These are phyloP conservation scores for Heliocidaris tuberculata DNA, from an alignment of 35 echinoderm and acorn worm species.

Conservation along the genomic window DNA sequence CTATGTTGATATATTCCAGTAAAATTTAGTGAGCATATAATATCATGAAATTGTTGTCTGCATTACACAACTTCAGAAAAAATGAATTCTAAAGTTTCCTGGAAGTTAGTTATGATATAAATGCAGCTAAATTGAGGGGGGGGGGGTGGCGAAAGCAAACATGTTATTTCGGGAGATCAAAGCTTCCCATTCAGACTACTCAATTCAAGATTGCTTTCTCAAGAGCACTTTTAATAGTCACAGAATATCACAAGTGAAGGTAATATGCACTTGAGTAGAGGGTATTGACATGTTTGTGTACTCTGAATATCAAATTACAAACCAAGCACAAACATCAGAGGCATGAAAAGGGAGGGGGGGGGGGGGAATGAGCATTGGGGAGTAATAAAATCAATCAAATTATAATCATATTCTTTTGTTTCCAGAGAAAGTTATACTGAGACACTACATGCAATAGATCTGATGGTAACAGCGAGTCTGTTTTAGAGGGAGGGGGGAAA, in stretches of 20 bases:
- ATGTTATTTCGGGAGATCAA: too few relatives aligned
- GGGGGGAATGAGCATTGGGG: background rate
- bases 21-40: too few relatives aligned
- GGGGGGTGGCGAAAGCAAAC: background rate
- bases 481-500: background rate
- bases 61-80: too few relatives aligned
- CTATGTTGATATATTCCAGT: too few relatives aligned
- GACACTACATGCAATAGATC: background rate
- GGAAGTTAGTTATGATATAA: too few relatives aligned
- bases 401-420: background rate
- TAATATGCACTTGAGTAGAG: background rate
- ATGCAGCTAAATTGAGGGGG: background rate
- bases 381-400: background rate
- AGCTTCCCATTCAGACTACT: background rate
- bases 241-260: background rate
- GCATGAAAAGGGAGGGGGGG: background rate
- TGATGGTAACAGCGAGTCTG: background rate
- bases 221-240: background rate
- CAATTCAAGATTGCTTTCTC: background rate
- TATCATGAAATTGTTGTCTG: too few relatives aligned
- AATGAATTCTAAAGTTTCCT: too few relatives aligned
- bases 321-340: background rate
- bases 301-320: background rate
- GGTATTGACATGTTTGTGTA: background rate
- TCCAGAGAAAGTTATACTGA: background rate